Evolutionary conservation across 2,113 vertebrate genomes (phyloP).

Genomic region (Syngnathus floridae): DNA sequence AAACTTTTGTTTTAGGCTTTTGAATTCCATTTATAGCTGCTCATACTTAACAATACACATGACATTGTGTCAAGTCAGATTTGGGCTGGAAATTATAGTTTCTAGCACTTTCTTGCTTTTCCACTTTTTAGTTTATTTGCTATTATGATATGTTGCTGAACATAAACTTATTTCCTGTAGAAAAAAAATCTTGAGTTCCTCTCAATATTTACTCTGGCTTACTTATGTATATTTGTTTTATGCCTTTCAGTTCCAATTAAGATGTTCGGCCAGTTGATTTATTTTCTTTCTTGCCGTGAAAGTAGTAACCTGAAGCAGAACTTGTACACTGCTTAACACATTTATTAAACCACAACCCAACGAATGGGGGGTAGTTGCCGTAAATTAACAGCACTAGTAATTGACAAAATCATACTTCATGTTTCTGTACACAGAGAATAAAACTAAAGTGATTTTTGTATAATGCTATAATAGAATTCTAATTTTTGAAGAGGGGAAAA

Average conservation of each 20-base stretch:
- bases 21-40: conserved; percentile 26
- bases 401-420: not conserved
- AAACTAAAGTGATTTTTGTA: not conserved
- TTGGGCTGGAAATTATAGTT: conserved; percentile 36
- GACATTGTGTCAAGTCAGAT: conserved; percentile 31
- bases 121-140: conserved; percentile 4
- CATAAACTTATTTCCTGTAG: no score
- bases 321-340: not conserved
- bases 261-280: conserved; percentile 7
- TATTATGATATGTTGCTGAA: not conserved
- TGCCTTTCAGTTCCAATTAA: not conserved
- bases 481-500: not conserved
- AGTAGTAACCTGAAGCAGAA: conserved; percentile 2
- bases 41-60: conserved; percentile 26
- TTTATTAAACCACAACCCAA: not conserved
- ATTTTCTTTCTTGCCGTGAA: conserved; percentile 7
- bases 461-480: not conserved
- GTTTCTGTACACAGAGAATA: not conserved
- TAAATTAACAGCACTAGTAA: not conserved
- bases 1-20: conserved; percentile 16
- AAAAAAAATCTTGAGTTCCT: not conserved
- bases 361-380: not conserved
- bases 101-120: conserved; percentile 51
- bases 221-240: not conserved
- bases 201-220: not conserved